Conservation (phyloP, 2,888 invertebrate species). For the Hyles lineata region DNA sequence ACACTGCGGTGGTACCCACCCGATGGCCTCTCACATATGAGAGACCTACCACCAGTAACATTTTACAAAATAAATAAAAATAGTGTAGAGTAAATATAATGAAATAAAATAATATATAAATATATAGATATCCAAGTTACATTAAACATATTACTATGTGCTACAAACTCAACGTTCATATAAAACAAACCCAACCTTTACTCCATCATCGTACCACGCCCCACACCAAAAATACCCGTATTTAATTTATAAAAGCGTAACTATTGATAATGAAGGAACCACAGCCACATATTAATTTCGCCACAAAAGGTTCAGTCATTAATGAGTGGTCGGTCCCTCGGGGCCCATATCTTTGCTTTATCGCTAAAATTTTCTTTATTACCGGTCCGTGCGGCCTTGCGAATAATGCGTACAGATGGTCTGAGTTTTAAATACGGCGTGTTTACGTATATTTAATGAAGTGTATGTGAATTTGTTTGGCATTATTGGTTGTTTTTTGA, state of each 20-base stretch:
- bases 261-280: constrained; percentile 19
- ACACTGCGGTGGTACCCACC: too few relatives aligned
- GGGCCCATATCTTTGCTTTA: constrained; percentile 58
- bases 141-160: background rate
- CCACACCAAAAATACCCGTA: background rate
- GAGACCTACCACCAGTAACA: too few relatives aligned
- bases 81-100: too few relatives aligned
- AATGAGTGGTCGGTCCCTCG: constrained; percentile 41
- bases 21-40: too few relatives aligned
- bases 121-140: background rate
- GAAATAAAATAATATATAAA: too few relatives aligned
- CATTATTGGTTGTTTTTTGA: background rate
- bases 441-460: constrained; percentile 3
- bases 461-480: background rate
- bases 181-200: background rate
- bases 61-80: too few relatives aligned
- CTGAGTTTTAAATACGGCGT: constrained; percentile 8
- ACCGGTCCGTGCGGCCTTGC: constrained; percentile 37
- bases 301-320: constrained; percentile 29
- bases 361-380: constrained; percentile 67
- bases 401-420: constrained; percentile 32
- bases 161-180: too few relatives aligned
- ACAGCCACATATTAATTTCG: constrained; percentile 29
- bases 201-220: background rate
- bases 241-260: constrained; percentile 15